These are phyloP conservation scores for Brachionus rubens DNA, from an alignment of 1,140 invertebrate species.

Conservation along the genomic window DNA sequence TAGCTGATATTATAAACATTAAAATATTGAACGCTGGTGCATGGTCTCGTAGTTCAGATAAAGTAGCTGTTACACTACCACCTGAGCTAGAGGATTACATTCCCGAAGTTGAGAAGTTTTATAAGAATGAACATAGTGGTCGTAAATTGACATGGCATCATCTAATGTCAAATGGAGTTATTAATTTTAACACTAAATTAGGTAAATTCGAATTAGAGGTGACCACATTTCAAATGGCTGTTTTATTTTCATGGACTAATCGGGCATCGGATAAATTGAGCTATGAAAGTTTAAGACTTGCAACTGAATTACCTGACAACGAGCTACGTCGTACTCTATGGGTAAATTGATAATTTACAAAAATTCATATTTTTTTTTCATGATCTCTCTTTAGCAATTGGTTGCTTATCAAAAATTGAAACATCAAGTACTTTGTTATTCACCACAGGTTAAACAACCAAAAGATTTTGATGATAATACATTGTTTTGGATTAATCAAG, in stretches of 20 bases:
- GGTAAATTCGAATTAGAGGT: constrained; percentile 96
- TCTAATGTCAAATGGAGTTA: constrained; percentile 94
- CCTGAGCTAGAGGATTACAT: constrained; percentile 96
- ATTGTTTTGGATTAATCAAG: constrained; percentile 92
- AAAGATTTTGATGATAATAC: constrained; percentile 92
- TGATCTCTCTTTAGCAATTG: constrained; percentile 66
- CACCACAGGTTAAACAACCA: constrained; percentile 73
- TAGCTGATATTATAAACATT: constrained; percentile 60
- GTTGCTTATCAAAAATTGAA: constrained; percentile 96
- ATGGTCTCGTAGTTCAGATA: constrained; percentile 84
- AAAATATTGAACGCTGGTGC: constrained; percentile 96
- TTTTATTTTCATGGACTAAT: constrained; percentile 98
- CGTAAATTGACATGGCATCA: constrained; percentile 98
- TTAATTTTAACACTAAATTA: constrained; percentile 86
- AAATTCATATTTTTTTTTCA: constrained; percentile 4
- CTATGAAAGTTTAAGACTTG: constrained; percentile 88
- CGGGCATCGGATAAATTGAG: constrained; percentile 80
- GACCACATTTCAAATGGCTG: constrained; percentile 98
- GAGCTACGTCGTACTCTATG: constrained; percentile 92
- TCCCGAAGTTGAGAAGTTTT: constrained; percentile 80
- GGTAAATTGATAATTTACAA: constrained; percentile 65
- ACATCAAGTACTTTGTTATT: constrained; percentile 78
- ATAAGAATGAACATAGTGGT: constrained; percentile 82
- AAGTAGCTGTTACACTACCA: constrained; percentile 89
- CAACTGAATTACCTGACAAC: constrained; percentile 91